Evolutionary conservation across 1,140 invertebrate genomes (phyloP).

Genomic region (Anastrepha ludens): DNA sequence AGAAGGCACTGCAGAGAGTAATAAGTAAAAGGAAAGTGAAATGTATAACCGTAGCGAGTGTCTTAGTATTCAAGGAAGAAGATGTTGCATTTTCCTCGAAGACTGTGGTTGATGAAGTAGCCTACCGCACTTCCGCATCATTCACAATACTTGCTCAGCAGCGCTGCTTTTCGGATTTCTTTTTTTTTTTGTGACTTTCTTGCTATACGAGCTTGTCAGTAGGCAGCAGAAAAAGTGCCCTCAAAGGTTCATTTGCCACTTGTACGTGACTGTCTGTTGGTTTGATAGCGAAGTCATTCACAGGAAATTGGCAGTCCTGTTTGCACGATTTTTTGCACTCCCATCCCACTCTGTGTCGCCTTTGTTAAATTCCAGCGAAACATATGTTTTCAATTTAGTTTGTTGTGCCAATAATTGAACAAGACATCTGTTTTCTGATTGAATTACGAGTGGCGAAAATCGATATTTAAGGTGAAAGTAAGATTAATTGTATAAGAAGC

Average conservation of each 20-base stretch:
- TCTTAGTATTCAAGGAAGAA: background rate
- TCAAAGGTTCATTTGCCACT: background rate
- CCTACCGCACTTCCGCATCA: slow-evolving; percentile 9
- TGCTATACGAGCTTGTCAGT: background rate
- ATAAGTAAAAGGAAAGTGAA: background rate
- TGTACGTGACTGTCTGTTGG: slow-evolving; percentile 42
- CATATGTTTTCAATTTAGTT: slow-evolving; percentile 55
- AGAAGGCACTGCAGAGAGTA: background rate
- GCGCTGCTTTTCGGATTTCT: background rate
- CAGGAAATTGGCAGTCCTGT: slow-evolving; percentile 31
- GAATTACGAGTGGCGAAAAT: slow-evolving; percentile 39
- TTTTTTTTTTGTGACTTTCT: background rate
- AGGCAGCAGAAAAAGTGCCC: background rate
- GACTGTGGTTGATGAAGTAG: slow-evolving; percentile 17
- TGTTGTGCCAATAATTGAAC: slow-evolving; percentile 15
- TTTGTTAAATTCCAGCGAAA: slow-evolving; percentile 12
- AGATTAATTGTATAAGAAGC: background rate
- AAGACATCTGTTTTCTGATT: slow-evolving; percentile 11
- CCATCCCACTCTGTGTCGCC: background rate
- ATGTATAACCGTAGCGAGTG: background rate
- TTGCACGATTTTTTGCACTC: background rate
- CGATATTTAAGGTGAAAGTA: slow-evolving; percentile 7
- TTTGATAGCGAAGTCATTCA: slow-evolving; percentile 27
- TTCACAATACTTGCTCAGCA: slow-evolving; percentile 2
- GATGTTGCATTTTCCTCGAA: background rate